A percentile compares a stretch with the other conserved stretches of the same genome.
Conservation (phyloP, 2,888 invertebrate genomes). For the Drosophila algonquin region DNA sequence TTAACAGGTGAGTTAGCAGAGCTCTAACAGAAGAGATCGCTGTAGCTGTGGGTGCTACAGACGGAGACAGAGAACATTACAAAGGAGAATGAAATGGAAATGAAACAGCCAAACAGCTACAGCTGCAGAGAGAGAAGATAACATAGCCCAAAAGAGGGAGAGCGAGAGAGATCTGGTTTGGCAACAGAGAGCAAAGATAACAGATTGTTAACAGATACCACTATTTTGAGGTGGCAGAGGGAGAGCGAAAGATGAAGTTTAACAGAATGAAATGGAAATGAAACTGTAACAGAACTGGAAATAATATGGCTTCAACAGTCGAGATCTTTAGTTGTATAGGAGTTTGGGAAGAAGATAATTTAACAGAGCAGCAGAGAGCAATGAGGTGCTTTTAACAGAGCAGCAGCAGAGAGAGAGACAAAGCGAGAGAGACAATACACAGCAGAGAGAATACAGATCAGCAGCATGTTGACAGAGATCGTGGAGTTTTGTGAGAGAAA, state of each 20-base stretch:
- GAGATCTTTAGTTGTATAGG: not conserved
- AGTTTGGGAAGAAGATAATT: no score
- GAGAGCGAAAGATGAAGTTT: not conserved
- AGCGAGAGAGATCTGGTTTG: no score
- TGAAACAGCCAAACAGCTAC: not conserved
- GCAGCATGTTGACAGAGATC: not conserved
- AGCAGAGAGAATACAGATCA: not conserved
- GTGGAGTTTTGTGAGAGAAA: not conserved
- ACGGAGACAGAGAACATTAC: not conserved
- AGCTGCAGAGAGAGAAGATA: not conserved
- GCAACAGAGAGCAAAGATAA: no score
- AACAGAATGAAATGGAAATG: constrained; percentile 1
- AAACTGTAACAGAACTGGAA: not conserved
- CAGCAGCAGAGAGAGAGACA: not conserved
- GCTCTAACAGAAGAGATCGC: not conserved
- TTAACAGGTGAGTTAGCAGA: not conserved
- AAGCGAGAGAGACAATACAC: not conserved
- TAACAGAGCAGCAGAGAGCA: not conserved
- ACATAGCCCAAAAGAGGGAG: no score
- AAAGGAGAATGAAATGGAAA: not conserved
- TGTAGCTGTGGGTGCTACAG: not conserved
- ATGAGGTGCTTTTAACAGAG: not conserved
- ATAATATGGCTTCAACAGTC: not conserved
- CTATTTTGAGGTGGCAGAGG: not conserved
- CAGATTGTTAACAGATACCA: not conserved